Evolutionary conservation across 2,797 vertebrate species (phyloP), one percentile per base, ranked within the genome.

Genomic region (Chrosomus eos): DNA sequence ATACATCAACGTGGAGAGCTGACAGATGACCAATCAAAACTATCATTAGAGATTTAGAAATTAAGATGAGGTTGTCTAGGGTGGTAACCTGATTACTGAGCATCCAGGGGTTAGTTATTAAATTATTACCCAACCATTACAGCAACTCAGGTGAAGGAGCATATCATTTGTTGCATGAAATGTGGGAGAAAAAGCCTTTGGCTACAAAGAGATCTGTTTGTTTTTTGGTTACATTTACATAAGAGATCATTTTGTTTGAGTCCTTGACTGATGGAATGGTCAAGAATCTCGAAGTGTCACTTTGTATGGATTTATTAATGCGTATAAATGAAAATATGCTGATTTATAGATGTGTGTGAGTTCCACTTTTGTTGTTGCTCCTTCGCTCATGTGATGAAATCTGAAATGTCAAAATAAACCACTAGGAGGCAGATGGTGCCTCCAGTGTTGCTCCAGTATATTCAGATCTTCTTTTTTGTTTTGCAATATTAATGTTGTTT

Each of bases 1-100:
- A 96, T 95, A 94, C 93, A 96, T 97, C 95, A 97, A 93, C 91
- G 93, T 93, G 94, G 93, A 94, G 93, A 87, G 75, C 92, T 96
- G 96, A 97, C 95, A 95, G 95, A 97, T 95, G 96, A 96, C 96
- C 95, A 94, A 95, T 96, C 95, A 91, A 91, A 91, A 93, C 94
- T 95, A 96, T 96, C 95, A 95, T 95, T 95, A 94, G 94, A 96
- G 96, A 95, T 92, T 90, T 91, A 93, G 90, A 93, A 95, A 96
- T 96, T 95, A 95, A 97, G 93, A 96, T 94, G 93, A 93, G 93
- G 93, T 55, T 81, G 73, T 84, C 68, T 40, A 19, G 55, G 73
- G 62, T 31, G n/a, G n/a, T 73, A 88, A 88, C 80, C 87, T 80
- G 84, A 88, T 88, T 86, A 81, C 81, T 73, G 19, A 28, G n/a